A percentile compares a stretch with the other conserved stretches of the same genome.
Conservation (phyloP, 92 coral and sea anemone genomes). For the Palythoa grandis region DNA sequence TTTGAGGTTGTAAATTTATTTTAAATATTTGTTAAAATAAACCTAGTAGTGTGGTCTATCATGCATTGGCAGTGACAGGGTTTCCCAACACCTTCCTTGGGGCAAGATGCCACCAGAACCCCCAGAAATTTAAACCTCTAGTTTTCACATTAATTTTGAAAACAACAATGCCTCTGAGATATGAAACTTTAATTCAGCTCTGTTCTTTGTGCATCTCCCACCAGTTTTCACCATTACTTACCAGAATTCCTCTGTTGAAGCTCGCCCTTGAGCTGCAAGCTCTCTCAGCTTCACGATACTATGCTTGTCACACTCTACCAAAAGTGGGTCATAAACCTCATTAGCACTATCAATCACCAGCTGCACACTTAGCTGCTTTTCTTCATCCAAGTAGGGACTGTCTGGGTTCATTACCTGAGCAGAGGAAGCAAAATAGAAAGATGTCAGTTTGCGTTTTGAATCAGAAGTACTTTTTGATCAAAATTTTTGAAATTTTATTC, state of each 20-base stretch:
- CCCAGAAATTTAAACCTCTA: no score
- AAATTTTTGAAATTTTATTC: no score
- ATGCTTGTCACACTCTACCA: slow-evolving; percentile 82
- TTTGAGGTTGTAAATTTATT: no score
- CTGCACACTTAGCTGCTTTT: slow-evolving; percentile 83
- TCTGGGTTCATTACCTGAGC: slow-evolving; percentile 72
- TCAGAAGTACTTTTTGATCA: not conserved
- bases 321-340: slow-evolving; percentile 90
- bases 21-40: no score
- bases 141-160: no score
- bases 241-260: slow-evolving; percentile 76
- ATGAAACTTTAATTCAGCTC: no score
- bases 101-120: no score
- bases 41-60: no score
- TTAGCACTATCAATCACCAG: slow-evolving; percentile 81
- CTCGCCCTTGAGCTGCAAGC: slow-evolving; percentile 74
- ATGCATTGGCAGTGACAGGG: no score
- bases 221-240: slow-evolving; percentile 30
- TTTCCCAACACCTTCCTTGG: no score
- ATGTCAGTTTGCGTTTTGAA: not conserved
- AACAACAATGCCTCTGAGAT: no score
- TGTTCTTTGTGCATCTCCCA: no score
- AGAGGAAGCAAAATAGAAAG: not conserved
- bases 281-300: slow-evolving; percentile 90
- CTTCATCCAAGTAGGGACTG: slow-evolving; percentile 95